These are phyloP conservation scores for Menura novaehollandiae DNA, from an alignment of 2,113 vertebrate genomes.

Conservation along the genomic window DNA sequence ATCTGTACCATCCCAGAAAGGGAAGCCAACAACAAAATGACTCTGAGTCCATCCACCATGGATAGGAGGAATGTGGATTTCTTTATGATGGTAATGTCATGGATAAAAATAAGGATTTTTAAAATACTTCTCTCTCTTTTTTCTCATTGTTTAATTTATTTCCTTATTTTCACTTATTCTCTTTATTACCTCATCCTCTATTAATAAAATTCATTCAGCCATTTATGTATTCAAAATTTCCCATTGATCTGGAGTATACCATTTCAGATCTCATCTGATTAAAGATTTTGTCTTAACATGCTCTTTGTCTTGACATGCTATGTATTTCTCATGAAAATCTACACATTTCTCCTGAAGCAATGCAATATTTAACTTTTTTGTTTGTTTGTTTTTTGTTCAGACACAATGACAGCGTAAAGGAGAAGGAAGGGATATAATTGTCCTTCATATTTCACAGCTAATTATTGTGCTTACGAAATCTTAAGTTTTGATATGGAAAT, in stretches of 20 bases:
- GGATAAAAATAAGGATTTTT: background rate
- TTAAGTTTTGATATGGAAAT: conserved; percentile 7
- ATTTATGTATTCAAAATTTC: background rate
- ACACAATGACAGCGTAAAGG: background rate
- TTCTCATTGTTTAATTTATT: background rate
- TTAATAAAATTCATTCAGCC: background rate
- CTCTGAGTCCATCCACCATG: too few species aligned
- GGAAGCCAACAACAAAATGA: background rate
- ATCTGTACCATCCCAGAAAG: background rate
- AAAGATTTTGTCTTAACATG: background rate
- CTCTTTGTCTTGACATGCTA: background rate
- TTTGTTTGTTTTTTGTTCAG: background rate
- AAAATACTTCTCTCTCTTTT: background rate
- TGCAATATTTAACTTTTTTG: background rate
- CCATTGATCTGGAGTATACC: background rate
- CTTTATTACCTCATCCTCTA: background rate
- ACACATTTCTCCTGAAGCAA: background rate
- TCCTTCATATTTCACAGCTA: background rate
- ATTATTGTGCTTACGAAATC: background rate
- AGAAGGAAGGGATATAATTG: background rate
- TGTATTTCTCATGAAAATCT: background rate
- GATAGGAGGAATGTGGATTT: too few species aligned
- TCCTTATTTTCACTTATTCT: background rate
- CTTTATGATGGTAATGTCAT: background rate
- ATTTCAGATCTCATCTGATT: background rate